Evolutionary conservation across 2,888 invertebrate genomes (phyloP).

Genomic region (Monochamus alternatus): DNA sequence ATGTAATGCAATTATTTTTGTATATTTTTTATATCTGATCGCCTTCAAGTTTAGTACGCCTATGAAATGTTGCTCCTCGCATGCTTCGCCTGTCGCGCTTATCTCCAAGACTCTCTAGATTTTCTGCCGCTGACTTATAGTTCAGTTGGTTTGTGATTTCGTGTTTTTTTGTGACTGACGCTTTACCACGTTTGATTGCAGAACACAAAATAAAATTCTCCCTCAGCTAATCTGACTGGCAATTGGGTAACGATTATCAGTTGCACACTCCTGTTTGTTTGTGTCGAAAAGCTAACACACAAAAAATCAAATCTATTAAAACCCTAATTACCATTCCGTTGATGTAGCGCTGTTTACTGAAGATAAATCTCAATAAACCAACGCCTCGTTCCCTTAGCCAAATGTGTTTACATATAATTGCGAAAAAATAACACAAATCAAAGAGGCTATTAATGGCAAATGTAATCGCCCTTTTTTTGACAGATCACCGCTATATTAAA

Average conservation of each 20-base stretch:
- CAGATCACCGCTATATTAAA: not conserved
- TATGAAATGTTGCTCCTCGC: too few species aligned
- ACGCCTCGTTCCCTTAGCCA: constrained; percentile 26
- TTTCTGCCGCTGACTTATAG: too few species aligned
- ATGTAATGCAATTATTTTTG: too few species aligned
- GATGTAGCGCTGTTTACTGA: constrained; percentile 34
- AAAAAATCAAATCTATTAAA: constrained; percentile 38
- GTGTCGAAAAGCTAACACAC: constrained; percentile 26
- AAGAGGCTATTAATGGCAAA: constrained; percentile 32
- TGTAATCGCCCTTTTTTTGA: constrained; percentile 29
- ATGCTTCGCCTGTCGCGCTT: too few species aligned
- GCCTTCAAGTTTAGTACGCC: too few species aligned
- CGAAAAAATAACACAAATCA: constrained; percentile 37
- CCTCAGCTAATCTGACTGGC: not conserved
- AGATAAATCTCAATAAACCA: constrained; percentile 35
- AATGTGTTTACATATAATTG: constrained; percentile 38
- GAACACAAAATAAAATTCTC: not conserved
- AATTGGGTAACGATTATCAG: not conserved
- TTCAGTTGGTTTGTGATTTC: too few species aligned
- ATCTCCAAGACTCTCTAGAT: too few species aligned
- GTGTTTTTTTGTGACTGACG: too few species aligned
- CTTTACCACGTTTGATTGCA: not conserved
- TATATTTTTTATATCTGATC: too few species aligned
- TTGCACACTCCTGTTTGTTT: constrained; percentile 5
- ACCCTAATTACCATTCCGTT: constrained; percentile 34